These are phyloP conservation scores for Columba livia DNA, from an alignment of 2,113 vertebrate species.

Conservation along the genomic window DNA sequence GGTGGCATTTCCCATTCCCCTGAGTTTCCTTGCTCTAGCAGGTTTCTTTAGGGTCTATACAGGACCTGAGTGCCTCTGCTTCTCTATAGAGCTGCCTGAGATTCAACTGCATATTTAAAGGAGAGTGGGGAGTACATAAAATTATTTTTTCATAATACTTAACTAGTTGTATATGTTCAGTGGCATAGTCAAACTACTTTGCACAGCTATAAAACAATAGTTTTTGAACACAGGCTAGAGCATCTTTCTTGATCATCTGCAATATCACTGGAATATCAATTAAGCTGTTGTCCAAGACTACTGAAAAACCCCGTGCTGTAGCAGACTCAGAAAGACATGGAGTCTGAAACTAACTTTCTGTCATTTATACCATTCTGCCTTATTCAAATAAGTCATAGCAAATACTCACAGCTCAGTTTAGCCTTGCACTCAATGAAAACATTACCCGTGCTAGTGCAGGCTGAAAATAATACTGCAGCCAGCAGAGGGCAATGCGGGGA, in stretches of 20 bases:
- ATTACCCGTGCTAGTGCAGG: neutral
- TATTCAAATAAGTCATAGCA: neutral
- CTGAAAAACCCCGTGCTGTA: neutral
- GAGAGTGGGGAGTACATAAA: neutral
- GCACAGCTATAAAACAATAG: neutral
- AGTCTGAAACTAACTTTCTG: neutral
- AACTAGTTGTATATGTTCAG: neutral
- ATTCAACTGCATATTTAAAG: neutral
- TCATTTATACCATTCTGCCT: neutral
- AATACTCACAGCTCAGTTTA: neutral
- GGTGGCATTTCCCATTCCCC: neutral
- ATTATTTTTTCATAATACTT: neutral
- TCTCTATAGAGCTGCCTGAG: neutral
- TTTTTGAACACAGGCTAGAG: neutral
- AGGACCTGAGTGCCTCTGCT: neutral
- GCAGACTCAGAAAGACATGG: neutral
- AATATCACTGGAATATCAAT: neutral
- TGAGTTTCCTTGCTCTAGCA: neutral
- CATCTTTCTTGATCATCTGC: neutral
- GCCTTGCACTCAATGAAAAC: neutral
- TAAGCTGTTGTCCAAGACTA: neutral
- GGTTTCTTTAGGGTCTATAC: neutral
- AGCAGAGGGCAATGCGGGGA: neutral
- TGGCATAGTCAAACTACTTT: neutral
- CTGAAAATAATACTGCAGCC: neutral